phyloP scores from a whole-genome alignment of 2,888 invertebrate species.

The Notocelia uddmanniana region DNA sequence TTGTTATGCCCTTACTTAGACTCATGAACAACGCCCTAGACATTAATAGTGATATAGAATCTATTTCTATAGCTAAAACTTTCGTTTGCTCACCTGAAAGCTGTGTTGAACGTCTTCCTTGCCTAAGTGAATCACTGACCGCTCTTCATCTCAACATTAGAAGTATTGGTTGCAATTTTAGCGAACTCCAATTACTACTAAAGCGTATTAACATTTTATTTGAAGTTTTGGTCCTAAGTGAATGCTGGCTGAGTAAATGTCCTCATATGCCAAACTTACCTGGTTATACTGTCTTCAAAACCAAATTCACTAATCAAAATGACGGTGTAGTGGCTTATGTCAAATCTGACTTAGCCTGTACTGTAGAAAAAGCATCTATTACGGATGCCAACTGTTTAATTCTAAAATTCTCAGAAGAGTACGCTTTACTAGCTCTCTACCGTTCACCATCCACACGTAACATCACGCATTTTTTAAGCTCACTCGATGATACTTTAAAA shows the following conservation, averaged over 20 bases:
- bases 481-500: conserved; percentile 8
- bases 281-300: not conserved
- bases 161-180: conserved; percentile 14
- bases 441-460: conserved; percentile 10
- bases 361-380: not conserved
- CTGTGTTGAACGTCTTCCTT: not conserved
- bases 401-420: conserved; percentile 13
- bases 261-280: not conserved
- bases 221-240: conserved; percentile 6
- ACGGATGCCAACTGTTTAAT: conserved; percentile 9
- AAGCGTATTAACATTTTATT: conserved; percentile 10
- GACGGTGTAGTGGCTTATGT: conserved; percentile 23
- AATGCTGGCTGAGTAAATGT: conserved; percentile 20
- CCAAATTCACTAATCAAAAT: conserved; percentile 25
- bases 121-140: not conserved
- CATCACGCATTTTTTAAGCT: conserved; percentile 3
- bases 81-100: conserved; percentile 4
- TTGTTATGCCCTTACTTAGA: too few relatives aligned
- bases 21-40: not conserved
- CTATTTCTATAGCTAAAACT: not conserved
- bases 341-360: not conserved
- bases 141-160: conserved; percentile 6
- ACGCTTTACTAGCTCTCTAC: conserved; percentile 13
- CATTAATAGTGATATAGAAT: not conserved
- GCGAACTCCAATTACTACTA: conserved; percentile 1